Conservation (phyloP, 2,797 vertebrate species). For the Arnoldichthys spilopterus region DNA sequence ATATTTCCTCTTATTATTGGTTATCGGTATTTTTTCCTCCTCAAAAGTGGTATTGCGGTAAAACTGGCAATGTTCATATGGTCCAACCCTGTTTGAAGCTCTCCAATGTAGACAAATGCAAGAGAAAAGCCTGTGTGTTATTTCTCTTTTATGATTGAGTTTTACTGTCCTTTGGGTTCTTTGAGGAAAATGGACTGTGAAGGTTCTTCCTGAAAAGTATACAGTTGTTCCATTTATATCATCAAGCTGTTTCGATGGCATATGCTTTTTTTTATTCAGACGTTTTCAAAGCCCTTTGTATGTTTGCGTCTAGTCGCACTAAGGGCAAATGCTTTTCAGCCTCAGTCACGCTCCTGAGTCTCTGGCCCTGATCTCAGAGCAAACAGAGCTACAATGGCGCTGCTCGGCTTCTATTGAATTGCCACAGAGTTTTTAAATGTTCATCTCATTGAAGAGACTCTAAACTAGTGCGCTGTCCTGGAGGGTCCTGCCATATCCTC, state of each 20-base stretch:
- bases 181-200: slow-evolving; percentile 15
- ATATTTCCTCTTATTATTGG: too few relatives aligned
- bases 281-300: slow-evolving; percentile 8
- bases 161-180: background rate
- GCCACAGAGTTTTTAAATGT: slow-evolving; percentile 19
- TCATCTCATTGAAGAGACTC: slow-evolving; percentile 16
- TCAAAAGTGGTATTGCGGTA: background rate
- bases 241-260: background rate
- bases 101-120: background rate
- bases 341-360: background rate
- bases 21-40: background rate
- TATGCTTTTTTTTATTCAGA: background rate
- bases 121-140: background rate
- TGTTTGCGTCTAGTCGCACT: background rate
- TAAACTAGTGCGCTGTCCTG: slow-evolving; percentile 3
- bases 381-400: background rate
- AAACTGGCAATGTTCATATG: background rate
- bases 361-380: slow-evolving; percentile 8
- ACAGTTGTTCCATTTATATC: slow-evolving; percentile 8
- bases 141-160: background rate
- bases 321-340: background rate
- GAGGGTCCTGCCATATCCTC: background rate
- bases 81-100: background rate
- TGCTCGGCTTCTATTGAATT: slow-evolving; percentile 19
- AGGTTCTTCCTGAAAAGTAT: slow-evolving; percentile 16